Evolutionary conservation across 1,140 invertebrate species (phyloP).

Genomic region (Globodera ellingtonae): DNA sequence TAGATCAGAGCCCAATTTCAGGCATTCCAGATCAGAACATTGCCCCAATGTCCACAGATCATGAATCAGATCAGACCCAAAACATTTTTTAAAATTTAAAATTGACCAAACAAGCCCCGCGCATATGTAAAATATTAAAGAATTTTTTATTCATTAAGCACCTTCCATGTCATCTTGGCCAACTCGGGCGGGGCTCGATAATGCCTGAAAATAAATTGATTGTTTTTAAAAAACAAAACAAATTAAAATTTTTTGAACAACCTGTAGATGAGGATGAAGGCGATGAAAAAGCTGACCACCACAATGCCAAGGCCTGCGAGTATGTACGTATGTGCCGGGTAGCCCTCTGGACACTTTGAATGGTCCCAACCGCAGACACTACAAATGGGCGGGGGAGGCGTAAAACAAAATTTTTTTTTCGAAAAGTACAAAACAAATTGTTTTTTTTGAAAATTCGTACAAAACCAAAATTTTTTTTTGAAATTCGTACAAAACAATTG

Average conservation of each 20-base stretch:
- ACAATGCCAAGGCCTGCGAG: slow-evolving; percentile 80
- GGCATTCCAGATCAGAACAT: too few relatives aligned
- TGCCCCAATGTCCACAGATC: too few relatives aligned
- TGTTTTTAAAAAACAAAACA: neutral
- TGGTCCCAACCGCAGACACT: slow-evolving; percentile 84
- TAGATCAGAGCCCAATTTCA: too few relatives aligned
- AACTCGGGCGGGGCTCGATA: slow-evolving; percentile 89
- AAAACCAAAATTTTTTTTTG: slow-evolving; percentile 63
- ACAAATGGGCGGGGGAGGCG: slow-evolving; percentile 80
- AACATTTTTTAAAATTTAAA: too few relatives aligned
- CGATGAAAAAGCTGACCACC: slow-evolving; percentile 76
- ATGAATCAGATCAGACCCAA: too few relatives aligned
- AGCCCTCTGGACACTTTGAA: slow-evolving; percentile 78
- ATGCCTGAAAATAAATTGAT: slow-evolving; percentile 72
- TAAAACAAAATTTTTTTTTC: neutral
- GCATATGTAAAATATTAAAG: too few relatives aligned
- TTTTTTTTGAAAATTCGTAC: slow-evolving; percentile 58
- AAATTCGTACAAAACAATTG: neutral
- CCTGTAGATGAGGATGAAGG: slow-evolving; percentile 74
- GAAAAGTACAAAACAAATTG: neutral
- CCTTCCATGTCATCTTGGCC: slow-evolving; percentile 91
- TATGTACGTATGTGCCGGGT: slow-evolving; percentile 81
- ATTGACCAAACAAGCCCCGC: too few relatives aligned
- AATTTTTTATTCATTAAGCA: slow-evolving; percentile 66
- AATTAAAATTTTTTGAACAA: slow-evolving; percentile 42